These are phyloP conservation scores for Antennarius striatus DNA, from an alignment of 2,113 vertebrate species.

Conservation along the genomic window DNA sequence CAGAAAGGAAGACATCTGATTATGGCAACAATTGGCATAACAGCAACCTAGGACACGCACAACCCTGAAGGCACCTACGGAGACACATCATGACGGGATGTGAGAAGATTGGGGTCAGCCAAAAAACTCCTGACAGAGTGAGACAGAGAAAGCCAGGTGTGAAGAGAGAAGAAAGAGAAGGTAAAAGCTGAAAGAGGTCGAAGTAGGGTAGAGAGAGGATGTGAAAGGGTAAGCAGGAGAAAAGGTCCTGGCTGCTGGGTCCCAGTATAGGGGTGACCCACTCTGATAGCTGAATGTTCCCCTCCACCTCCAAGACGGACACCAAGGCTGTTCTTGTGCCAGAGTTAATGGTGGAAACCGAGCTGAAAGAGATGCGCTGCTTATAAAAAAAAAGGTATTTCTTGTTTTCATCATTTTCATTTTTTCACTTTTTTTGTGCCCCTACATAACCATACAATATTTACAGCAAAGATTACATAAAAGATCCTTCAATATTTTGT, in stretches of 20 bases:
- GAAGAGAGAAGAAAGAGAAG: constrained; percentile 2
- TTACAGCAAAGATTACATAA: constrained; percentile 12
- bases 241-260: constrained; percentile 34
- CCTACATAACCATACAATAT: constrained; percentile 9
- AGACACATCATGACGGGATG: constrained; percentile 43
- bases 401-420: constrained; percentile 36
- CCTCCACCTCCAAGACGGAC: constrained; percentile 24
- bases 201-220: constrained; percentile 10
- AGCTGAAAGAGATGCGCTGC: constrained; percentile 33
- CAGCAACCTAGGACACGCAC: constrained; percentile 32
- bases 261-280: constrained; percentile 32
- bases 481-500: constrained; percentile 11
- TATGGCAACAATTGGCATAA: constrained; percentile 50
- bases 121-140: constrained; percentile 29
- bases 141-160: constrained; percentile 17
- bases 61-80: constrained; percentile 31
- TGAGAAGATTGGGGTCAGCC: constrained; percentile 58
- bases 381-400: constrained; percentile 35
- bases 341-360: constrained; percentile 49
- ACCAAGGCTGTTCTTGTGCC: constrained; percentile 62
- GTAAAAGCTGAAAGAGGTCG: constrained; percentile 22
- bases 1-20: constrained; percentile 33
- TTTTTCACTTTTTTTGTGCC: neutral
- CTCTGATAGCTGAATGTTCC: constrained; percentile 29
- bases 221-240: constrained; percentile 31